These are phyloP conservation scores for Anguilla rostrata DNA, from an alignment of 2,113 vertebrate genomes.

Conservation along the genomic window DNA sequence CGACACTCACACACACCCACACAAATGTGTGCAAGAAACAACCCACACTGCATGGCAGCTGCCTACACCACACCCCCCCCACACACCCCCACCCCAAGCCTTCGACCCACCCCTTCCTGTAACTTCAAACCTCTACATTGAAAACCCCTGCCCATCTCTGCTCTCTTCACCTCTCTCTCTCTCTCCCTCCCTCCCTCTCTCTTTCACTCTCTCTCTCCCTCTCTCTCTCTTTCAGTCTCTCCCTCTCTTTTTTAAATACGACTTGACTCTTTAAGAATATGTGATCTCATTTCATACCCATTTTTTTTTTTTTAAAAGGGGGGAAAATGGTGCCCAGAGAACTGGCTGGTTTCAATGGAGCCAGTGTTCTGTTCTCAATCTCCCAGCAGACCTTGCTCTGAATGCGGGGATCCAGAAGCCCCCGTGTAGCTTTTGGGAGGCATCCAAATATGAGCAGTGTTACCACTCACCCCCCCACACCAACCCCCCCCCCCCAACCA, in stretches of 20 bases:
- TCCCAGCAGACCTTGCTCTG: constrained; percentile 40
- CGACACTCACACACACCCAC: no score
- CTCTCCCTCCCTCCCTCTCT: constrained; percentile 9
- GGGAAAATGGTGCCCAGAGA: constrained; percentile 47
- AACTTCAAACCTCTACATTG: no score
- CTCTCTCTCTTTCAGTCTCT: constrained; percentile 19
- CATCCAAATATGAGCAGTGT: constrained; percentile 55
- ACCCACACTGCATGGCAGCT: no score
- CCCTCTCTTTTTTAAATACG: neutral
- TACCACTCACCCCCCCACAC: constrained; percentile 30
- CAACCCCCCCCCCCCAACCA: neutral
- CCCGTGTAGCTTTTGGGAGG: constrained; percentile 61
- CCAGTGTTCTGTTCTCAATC: constrained; percentile 59
- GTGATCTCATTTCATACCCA: constrained; percentile 57
- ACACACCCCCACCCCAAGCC: no score
- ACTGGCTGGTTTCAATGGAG: constrained; percentile 65
- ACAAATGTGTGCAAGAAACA: no score
- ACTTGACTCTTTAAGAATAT: constrained; percentile 35
- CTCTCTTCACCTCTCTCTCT: constrained; percentile 26
- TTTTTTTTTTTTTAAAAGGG: constrained; percentile 25
- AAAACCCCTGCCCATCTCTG: no score
- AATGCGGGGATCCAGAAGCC: constrained; percentile 52
- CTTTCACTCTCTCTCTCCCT: constrained; percentile 30
- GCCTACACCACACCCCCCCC: no score
- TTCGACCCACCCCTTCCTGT: neutral